Base-by-base conservation (phyloP, 2,797 vertebrate genomes). In the Peromyscus aztecus region DNA sequence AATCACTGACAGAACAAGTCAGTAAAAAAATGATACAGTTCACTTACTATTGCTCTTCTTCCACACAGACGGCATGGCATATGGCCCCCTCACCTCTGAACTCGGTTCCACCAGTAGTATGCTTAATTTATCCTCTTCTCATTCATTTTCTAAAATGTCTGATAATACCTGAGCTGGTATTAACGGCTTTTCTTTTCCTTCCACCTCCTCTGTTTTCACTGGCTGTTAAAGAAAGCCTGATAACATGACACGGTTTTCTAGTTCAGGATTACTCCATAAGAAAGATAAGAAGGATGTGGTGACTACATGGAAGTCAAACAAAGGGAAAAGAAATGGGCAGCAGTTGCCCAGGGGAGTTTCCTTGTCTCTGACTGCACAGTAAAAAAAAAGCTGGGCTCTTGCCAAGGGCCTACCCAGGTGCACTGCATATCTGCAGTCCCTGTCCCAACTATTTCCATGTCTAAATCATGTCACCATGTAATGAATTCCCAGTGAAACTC, bases 1-100 rank as follows among this genome's bases (percentile, higher is more conserved):
- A 98, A 98, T 99, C 99, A 98, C 95, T n/a, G 97, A 84, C 89
- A 97, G 98, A 97, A 98, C 94, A 98, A 99, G 98, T 95, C 98
- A 99, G 98, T 97, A 98, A 98, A 98, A 98, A 98, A 98, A 98
- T 98, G 98, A 98, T 89, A 97, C 3, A 96, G 96, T 97, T 98
- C 96, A 92, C 97, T 98, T 98, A 97, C 98, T 95, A 97, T 87
- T 65, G 97, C 97, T 97, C 97, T 96, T 95, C 94, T 88, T 98
- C 97, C 94, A 90, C 17, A 86, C 73, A 91, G 63, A 83, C 69
- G 16, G 4, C 46, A 57, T 95, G 77, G 91, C 34, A 12, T 34
- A 29, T 29, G 4, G 0, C 57, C 88, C 93, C 93, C 92, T 92
- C 40, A 80, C 2, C 40, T 29, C 24, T 65, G 69, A 90, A 80